Conservation (phyloP, 1,140 invertebrate genomes). For the Homarus americanus region DNA sequence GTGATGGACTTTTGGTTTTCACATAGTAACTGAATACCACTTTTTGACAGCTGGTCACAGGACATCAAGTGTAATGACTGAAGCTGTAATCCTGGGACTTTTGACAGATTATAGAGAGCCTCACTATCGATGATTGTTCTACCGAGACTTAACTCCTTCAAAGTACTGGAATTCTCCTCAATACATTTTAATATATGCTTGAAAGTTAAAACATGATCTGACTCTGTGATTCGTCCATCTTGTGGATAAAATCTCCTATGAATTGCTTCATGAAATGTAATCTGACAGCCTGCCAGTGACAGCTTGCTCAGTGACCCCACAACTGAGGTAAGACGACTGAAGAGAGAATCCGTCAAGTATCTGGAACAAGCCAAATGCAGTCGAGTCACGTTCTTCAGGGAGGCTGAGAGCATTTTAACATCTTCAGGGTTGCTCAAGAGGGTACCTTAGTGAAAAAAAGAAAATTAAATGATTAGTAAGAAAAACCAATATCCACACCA, state of each 20-base stretch:
- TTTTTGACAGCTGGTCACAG: conserved; percentile 84
- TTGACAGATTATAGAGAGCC: conserved; percentile 81
- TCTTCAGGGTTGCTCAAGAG: conserved; percentile 82
- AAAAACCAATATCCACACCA: too few relatives aligned
- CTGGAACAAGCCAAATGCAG: conserved; percentile 84
- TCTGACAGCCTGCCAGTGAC: conserved; percentile 83
- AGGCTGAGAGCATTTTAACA: conserved; percentile 79
- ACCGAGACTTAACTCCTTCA: conserved; percentile 83
- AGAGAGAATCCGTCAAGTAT: conserved; percentile 85
- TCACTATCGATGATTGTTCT: conserved; percentile 84
- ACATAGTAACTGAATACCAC: conserved; percentile 81
- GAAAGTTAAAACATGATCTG: conserved; percentile 85
- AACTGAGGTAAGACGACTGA: conserved; percentile 83
- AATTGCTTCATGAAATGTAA: conserved; percentile 84
- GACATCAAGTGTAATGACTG: conserved; percentile 81
- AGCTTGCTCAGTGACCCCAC: conserved; percentile 82
- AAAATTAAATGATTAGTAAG: too few relatives aligned
- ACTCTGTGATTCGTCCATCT: conserved; percentile 80
- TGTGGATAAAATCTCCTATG: conserved; percentile 84
- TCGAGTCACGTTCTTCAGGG: conserved; percentile 81
- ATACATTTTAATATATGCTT: conserved; percentile 83
- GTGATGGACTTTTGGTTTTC: conserved; percentile 81
- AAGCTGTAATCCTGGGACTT: conserved; percentile 80
- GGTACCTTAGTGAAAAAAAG: conserved; percentile 79
- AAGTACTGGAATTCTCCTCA: conserved; percentile 79